Percentiles rank a stretch among this genome's conserved stretches.
Conservation (phyloP, 2,113 vertebrate species). For the Pterocles orientalis region DNA sequence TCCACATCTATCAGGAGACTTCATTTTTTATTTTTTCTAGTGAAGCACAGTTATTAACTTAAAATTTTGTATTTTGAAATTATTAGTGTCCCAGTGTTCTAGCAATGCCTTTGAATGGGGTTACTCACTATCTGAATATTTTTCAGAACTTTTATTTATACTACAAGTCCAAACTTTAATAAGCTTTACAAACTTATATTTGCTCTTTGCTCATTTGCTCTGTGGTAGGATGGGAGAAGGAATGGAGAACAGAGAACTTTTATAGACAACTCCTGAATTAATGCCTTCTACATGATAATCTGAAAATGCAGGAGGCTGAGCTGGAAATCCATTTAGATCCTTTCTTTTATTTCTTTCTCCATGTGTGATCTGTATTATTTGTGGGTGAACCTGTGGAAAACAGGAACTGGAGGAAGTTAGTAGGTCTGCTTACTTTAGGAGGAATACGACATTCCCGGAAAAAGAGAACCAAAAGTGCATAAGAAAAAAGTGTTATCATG, state of each 20-base stretch:
- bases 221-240: not conserved
- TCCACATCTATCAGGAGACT: not conserved
- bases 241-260: not conserved
- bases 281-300: not conserved
- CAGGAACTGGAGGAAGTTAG: not conserved
- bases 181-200: not conserved
- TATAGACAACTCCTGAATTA: not conserved
- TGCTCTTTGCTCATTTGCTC: not conserved
- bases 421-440: not conserved
- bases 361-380: not conserved
- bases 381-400: not conserved
- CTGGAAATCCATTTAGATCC: not conserved
- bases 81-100: not conserved
- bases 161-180: not conserved
- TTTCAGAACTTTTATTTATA: not conserved
- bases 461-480: not conserved
- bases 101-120: not conserved
- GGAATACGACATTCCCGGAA: not conserved
- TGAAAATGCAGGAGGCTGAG: not conserved
- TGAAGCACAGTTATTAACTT: not conserved
- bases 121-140: not conserved
- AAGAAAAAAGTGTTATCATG: not conserved
- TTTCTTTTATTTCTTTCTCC: not conserved
- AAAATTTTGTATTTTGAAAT: not conserved
- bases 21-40: not conserved